Evolutionary conservation across 2,797 vertebrate species (phyloP).

Genomic region (Lepus townsendii): DNA sequence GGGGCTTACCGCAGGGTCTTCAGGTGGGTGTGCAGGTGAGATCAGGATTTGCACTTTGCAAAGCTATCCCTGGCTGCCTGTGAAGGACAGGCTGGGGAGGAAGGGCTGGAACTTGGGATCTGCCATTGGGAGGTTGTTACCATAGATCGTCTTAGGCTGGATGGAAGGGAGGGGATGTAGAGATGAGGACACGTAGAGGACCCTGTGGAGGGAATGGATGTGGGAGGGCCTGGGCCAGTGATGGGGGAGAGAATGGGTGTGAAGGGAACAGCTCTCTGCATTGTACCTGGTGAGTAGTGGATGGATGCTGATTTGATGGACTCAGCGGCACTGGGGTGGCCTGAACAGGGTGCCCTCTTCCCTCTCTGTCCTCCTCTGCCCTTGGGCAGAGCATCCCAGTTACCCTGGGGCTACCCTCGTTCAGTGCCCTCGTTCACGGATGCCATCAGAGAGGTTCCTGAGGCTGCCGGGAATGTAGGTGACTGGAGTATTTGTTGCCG

Average conservation of each 20-base stretch:
- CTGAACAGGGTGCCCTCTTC: background rate
- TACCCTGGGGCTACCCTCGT: background rate
- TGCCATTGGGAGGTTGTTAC: background rate
- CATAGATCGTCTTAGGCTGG: background rate
- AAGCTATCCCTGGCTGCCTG: background rate
- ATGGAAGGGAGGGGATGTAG: background rate
- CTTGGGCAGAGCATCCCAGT: background rate
- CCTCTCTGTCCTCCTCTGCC: background rate
- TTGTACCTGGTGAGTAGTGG: background rate
- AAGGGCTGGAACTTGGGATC: background rate
- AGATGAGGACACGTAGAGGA: background rate
- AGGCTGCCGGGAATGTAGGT: rapidly evolving
- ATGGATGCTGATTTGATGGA: background rate
- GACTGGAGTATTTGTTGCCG: background rate
- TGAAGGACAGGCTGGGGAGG: background rate
- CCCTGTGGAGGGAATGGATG: background rate
- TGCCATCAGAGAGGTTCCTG: background rate
- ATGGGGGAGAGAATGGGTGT: background rate
- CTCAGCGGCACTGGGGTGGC: background rate
- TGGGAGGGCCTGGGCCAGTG: background rate
- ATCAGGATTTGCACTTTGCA: background rate
- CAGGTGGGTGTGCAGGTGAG: background rate
- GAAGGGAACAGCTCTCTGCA: no score
- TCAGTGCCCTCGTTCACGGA: background rate
- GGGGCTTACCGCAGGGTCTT: background rate